Evolutionary conservation across 2,888 invertebrate genomes (phyloP), one percentile per base, ranked within the genome.

Genomic region (Eilema depressum): DNA sequence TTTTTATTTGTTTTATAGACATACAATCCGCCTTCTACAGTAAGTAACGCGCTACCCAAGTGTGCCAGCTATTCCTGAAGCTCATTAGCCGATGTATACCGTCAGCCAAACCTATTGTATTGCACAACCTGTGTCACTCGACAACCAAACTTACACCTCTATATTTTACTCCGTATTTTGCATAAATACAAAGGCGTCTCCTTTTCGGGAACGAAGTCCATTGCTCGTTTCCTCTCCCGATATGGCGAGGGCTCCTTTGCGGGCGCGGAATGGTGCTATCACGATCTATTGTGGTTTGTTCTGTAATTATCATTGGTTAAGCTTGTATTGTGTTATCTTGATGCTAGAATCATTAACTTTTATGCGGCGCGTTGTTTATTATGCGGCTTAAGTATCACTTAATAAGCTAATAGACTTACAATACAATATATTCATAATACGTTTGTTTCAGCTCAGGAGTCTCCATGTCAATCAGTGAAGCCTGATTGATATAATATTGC

Each of bases 161-260:
- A 79, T 81, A 80, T 80, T 83, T 83, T 74, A 79, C 75, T 74
- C 61, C 66, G 65, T 71, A 69, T 69, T 86, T 86, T 76, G 84
- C 85, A 87, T 86, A 82, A 79, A 83, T 74, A 91, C 91, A 91
- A 91, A 90, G 75, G 90, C 66, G 71, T 68, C 60, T 72, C 91
- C 86, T 74, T 87, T 84, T 85, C 66, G 66, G 87, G 85, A 67
- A 59, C 67, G 73, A 69, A 66, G 76, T 83, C 81, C 87, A 87
- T 82, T 75, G 84, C 81, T 72, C 75, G 86, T 83, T 90, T 90
- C 91, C 91, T 88, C 86, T 85, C 86, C 85, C 72, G 70, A 75
- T 86, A 88, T 79, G 87, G 89, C 25, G 63, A 26, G 62, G 56
- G 25, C 23, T 7, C 86, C 85, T 26, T 82, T 83, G 80, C 71